Evolutionary conservation across 2,113 vertebrate genomes (phyloP), one percentile per base, ranked within the genome.

Genomic region (Helogale parvula): DNA sequence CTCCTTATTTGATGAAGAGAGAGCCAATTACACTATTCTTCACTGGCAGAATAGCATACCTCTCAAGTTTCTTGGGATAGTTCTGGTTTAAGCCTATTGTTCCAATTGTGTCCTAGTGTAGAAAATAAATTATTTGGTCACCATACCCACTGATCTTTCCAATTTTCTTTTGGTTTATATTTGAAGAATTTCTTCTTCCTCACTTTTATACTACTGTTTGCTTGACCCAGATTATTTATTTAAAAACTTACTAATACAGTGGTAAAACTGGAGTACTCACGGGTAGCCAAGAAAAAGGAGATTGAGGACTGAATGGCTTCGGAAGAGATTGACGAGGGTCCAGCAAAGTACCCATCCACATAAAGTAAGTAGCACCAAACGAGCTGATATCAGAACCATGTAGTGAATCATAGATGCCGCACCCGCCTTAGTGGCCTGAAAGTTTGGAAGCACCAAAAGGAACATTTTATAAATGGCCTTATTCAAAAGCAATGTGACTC

Each of bases 241-340:
- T 63, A 69, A 97, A 93, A 31, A 76, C 23, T 69, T 90, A 69
- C 23, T 71, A 93, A 94, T 72, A 96, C 94, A 94, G 94, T 38
- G 6, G 65, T 84, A 95, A 93, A 96, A 92, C 38, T 90, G 50
- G 38, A 66, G 82, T 96, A 99, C 99, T 99, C 98, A 99, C 99
- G 99, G 99, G 98, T 99, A 99, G 98, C 99, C 99, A 97, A 99
- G 99, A 98, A 99, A 99, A 93, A 99, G 99, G 84, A 99, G 99
- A 98, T 99, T 99, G 97, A 99, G 99, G 89, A 99, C 99, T 38
- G 99, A 99, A 98, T 99, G 98, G 98, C 99, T 99, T 98, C 99
- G 99, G 98, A 99, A 99, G 98, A 99, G 99, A 98, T 99, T 99
- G 98, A 99, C 99, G 72, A 99, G 98, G 23, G 99, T 99, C 99